Conservation (phyloP, 2,113 vertebrate species). For the Copsychus sechellarum region DNA sequence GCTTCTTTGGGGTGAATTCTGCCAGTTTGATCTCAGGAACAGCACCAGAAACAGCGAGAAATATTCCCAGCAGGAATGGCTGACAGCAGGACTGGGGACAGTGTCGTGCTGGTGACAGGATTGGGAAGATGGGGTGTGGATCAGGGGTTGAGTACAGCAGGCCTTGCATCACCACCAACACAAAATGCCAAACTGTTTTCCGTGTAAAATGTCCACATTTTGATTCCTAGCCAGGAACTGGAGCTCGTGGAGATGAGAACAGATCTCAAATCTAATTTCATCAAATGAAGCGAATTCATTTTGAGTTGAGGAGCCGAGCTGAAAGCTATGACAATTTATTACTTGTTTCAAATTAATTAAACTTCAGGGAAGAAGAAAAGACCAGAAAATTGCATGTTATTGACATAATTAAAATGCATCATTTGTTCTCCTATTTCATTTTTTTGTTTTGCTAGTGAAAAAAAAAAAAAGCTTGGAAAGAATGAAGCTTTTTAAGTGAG, state of each 20-base stretch:
- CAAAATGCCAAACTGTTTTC: background rate
- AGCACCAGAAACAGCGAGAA: too few relatives aligned
- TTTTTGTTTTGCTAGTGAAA: background rate
- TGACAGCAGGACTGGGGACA: background rate
- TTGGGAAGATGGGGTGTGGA: background rate
- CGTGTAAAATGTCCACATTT: background rate
- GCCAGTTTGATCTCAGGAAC: too few relatives aligned
- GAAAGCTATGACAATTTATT: conserved; percentile 46
- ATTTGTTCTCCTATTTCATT: background rate
- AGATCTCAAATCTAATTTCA: conserved; percentile 15
- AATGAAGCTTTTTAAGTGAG: background rate
- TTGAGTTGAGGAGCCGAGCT: background rate
- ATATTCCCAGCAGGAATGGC: too few relatives aligned
- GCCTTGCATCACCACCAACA: background rate
- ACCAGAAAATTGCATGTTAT: conserved; percentile 38
- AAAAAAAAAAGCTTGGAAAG: background rate
- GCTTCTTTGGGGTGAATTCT: too few relatives aligned
- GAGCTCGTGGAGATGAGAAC: background rate
- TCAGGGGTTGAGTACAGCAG: background rate
- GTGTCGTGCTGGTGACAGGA: background rate
- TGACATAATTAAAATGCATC: conserved; percentile 50
- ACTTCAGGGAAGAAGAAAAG: conserved; percentile 25
- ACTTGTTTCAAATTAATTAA: conserved; percentile 60
- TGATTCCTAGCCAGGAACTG: background rate
- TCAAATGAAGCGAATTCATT: background rate